Percentiles rank a stretch among this genome's conserved stretches.
Conservation (phyloP, 2,888 invertebrate species). For the Drosophila sordidula region DNA sequence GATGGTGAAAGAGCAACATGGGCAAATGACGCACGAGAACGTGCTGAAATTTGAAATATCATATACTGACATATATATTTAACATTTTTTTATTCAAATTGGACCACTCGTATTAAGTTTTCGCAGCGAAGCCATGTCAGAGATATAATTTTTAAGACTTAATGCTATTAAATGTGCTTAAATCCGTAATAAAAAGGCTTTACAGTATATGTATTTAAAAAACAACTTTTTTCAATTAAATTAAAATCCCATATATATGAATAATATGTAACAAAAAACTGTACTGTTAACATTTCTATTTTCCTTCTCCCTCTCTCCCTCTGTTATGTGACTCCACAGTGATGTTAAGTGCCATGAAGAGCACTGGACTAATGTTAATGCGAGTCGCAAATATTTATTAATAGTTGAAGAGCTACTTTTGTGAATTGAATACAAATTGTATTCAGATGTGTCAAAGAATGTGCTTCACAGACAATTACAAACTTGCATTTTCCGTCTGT, state of each 20-base stretch:
- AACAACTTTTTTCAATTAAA: too few species aligned
- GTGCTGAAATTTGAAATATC: conserved; percentile 5
- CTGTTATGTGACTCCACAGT: not conserved
- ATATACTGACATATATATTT: conserved; percentile 18
- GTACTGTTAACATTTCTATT: conserved; percentile 1
- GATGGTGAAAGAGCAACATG: conserved; percentile 6
- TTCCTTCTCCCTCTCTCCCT: not conserved
- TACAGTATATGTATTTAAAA: too few species aligned
- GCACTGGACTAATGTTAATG: too few species aligned
- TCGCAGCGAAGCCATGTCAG: not conserved
- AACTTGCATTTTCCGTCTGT: not conserved
- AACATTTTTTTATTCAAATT: not conserved
- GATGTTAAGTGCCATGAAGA: not conserved
- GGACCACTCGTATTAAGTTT: not conserved
- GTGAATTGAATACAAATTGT: conserved; percentile 1
- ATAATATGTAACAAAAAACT: not conserved
- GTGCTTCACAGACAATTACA: conserved; percentile 1
- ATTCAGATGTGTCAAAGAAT: conserved; percentile 3
- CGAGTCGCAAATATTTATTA: not conserved
- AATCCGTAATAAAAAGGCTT: not conserved
- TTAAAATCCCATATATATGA: not conserved
- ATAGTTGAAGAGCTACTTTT: not conserved
- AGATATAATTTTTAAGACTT: not conserved
- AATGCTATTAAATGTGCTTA: not conserved
- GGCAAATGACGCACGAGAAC: conserved; percentile 22